phyloP scores from a whole-genome alignment of 2,797 vertebrate genomes.

The Tachyglossus aculeatus region DNA sequence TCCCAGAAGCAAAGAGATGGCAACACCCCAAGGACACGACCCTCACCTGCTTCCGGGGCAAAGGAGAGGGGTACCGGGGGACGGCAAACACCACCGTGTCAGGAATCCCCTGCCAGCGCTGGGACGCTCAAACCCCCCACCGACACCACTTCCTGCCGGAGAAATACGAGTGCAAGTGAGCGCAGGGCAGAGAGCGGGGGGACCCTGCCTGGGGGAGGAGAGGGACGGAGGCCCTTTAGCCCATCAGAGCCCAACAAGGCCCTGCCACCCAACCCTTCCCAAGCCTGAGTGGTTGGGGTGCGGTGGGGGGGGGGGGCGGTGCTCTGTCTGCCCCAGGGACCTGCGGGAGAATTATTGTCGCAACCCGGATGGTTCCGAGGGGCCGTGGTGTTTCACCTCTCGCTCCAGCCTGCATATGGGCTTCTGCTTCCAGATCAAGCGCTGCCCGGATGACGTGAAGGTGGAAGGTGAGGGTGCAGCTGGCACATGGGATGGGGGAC shows the following conservation, averaged over 20 bases:
- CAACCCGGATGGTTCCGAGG: conserved; percentile 94
- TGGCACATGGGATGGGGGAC: too few relatives aligned
- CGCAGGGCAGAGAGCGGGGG: neutral
- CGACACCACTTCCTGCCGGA: conserved; percentile 87
- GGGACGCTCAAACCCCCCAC: conserved; percentile 89
- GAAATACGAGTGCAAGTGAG: conserved; percentile 96
- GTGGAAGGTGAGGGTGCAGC: conserved; percentile 78
- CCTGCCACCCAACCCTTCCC: neutral
- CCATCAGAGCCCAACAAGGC: neutral
- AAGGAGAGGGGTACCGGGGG: conserved; percentile 91
- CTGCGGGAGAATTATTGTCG: conserved; percentile 95
- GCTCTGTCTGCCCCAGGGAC: conserved; percentile 73
- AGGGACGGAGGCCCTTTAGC: conserved; percentile 54
- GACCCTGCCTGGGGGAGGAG: conserved; percentile 59
- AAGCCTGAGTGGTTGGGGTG: neutral
- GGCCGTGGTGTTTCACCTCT: conserved; percentile 95
- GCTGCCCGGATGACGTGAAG: conserved; percentile 86
- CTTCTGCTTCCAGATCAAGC: conserved; percentile 94
- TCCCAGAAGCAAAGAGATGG: conserved; percentile 74
- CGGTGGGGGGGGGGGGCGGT: neutral
- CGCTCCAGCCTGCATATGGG: conserved; percentile 80
- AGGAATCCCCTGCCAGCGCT: conserved; percentile 90
- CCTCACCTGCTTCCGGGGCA: conserved; percentile 84
- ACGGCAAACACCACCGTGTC: conserved; percentile 85
- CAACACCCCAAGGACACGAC: conserved; percentile 73